Conservation (phyloP, 2,888 invertebrate species). For the Ceramica pisi region DNA sequence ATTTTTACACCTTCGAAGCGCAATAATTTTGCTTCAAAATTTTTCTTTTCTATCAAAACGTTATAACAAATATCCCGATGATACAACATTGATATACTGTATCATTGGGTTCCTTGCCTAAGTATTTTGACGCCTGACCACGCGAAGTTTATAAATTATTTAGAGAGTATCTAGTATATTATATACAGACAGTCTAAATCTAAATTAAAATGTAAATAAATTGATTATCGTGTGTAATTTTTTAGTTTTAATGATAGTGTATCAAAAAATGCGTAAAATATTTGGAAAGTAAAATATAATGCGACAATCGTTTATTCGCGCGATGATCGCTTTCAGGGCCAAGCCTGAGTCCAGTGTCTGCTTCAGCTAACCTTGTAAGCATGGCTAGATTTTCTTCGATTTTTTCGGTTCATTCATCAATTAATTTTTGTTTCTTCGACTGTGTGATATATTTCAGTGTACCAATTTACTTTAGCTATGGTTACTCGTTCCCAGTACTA, state of each 20-base stretch:
- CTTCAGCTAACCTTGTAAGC: too few relatives aligned
- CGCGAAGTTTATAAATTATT: not conserved
- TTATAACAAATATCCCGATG: too few relatives aligned
- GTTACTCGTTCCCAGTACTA: too few relatives aligned
- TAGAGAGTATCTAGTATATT: slow-evolving; percentile 1
- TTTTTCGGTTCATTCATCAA: too few relatives aligned
- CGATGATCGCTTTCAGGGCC: not conserved
- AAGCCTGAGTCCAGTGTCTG: too few relatives aligned
- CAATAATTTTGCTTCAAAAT: not conserved
- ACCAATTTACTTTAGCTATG: too few relatives aligned
- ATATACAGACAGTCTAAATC: slow-evolving; percentile 19
- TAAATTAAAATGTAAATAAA: slow-evolving; percentile 36
- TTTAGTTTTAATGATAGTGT: slow-evolving; percentile 4
- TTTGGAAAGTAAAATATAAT: slow-evolving; percentile 1
- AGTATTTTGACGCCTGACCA: not conserved
- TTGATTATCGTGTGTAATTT: slow-evolving; percentile 14
- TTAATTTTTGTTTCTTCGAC: too few relatives aligned
- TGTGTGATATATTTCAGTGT: too few relatives aligned
- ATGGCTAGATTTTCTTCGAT: too few relatives aligned
- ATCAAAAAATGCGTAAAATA: not conserved
- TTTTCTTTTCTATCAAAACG: not conserved
- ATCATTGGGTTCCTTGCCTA: not conserved
- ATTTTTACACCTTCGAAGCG: not conserved
- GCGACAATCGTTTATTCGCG: not conserved
- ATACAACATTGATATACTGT: not conserved